Evolutionary conservation across 2,888 invertebrate species (phyloP).

Genomic region (Ditylenchus weischeri): DNA sequence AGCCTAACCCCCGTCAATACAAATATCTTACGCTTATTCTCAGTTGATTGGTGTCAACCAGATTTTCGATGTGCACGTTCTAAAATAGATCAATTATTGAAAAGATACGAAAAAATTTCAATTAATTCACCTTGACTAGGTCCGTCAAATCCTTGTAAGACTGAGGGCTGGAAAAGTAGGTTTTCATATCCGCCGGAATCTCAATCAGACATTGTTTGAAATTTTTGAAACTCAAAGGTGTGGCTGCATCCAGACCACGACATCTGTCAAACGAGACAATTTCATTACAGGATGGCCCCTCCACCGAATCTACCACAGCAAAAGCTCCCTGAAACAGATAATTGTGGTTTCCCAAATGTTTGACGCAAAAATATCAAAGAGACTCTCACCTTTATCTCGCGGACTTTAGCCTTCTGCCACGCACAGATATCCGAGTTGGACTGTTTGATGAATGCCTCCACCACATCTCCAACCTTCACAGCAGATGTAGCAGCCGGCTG

Average conservation of each 20-base stretch:
- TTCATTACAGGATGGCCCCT: constrained; percentile 27
- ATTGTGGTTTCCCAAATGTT: neutral
- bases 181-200: constrained; percentile 35
- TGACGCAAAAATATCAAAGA: neutral
- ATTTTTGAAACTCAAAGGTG: constrained; percentile 19
- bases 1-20: too few species aligned
- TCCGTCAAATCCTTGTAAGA: constrained; percentile 31
- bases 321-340: constrained; percentile 33
- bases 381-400: constrained; percentile 37
- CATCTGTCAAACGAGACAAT: constrained; percentile 27
- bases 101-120: neutral
- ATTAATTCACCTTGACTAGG: constrained; percentile 15
- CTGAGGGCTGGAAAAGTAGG: constrained; percentile 30
- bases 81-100: neutral
- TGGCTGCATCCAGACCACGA: constrained; percentile 22
- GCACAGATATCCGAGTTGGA: constrained; percentile 16
- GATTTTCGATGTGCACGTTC: constrained; percentile 34
- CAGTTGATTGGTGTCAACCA: constrained; percentile 16
- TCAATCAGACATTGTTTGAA: constrained; percentile 32
- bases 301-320: constrained; percentile 34
- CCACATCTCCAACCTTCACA: constrained; percentile 30
- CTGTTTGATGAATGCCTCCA: constrained; percentile 32
- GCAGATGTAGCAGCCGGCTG: neutral
- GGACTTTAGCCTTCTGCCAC: constrained; percentile 34
- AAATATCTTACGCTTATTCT: constrained; percentile 21